These are phyloP conservation scores for Dilophus febrilis DNA, from an alignment of 2,888 invertebrate species.

Conservation along the genomic window DNA sequence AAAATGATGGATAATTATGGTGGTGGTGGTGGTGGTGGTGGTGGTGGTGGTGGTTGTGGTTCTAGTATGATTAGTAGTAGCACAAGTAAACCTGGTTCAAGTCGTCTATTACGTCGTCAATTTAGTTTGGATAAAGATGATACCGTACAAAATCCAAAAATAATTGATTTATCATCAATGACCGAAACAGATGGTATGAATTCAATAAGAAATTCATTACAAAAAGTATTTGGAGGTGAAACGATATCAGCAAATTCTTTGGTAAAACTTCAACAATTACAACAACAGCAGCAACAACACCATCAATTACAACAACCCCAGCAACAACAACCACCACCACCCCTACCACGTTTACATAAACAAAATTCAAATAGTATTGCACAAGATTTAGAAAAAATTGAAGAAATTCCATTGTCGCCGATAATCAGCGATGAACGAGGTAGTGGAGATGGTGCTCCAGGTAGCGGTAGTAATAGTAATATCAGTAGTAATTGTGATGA, in stretches of 20 bases:
- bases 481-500: background rate
- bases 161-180: constrained; percentile 10
- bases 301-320: background rate
- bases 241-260: constrained; percentile 17
- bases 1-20: constrained; percentile 20
- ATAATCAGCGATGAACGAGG: constrained; percentile 23
- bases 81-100: constrained; percentile 28
- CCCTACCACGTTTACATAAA: constrained; percentile 33
- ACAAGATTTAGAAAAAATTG: constrained; percentile 49
- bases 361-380: constrained; percentile 52
- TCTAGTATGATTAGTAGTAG: too few relatives aligned
- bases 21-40: too few relatives aligned
- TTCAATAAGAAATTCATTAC: constrained; percentile 11
- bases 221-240: constrained; percentile 26
- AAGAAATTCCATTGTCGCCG: constrained; percentile 42
- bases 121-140: constrained; percentile 54
- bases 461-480: background rate
- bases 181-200: constrained; percentile 15
- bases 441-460: background rate
- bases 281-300: background rate
- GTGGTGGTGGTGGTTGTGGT: too few relatives aligned
- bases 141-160: constrained; percentile 21
- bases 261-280: background rate
- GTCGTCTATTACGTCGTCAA: constrained; percentile 41
- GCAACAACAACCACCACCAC: background rate